Percentiles rank a stretch among this genome's conserved stretches.
Conservation (phyloP, 1,140 invertebrate genomes). For the Drosophila bocki region DNA sequence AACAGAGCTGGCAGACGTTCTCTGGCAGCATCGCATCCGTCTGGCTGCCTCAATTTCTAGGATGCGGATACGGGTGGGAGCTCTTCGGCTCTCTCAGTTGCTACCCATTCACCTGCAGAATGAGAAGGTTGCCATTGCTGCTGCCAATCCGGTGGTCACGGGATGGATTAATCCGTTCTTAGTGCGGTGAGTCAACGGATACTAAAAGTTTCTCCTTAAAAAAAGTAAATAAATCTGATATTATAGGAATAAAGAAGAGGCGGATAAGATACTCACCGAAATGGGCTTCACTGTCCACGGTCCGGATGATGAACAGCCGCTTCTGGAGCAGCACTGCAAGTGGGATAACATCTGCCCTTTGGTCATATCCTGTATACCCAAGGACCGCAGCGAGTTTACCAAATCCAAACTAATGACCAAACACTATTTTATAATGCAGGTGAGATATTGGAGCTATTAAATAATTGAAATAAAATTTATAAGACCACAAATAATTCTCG, state of each 20-base stretch:
- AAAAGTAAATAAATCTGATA: not conserved
- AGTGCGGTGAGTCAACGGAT: constrained; percentile 86
- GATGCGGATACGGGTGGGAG: constrained; percentile 89
- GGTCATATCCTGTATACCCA: constrained; percentile 88
- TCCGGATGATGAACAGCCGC: constrained; percentile 63
- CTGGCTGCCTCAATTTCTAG: constrained; percentile 90
- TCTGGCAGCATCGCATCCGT: constrained; percentile 88
- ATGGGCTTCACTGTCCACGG: constrained; percentile 79
- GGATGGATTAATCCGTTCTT: constrained; percentile 92
- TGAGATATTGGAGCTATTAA: constrained; percentile 58
- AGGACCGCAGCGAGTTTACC: constrained; percentile 74
- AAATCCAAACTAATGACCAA: constrained; percentile 87
- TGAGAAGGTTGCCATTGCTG: constrained; percentile 87
- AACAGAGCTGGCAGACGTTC: constrained; percentile 86
- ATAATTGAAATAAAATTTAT: too few relatives aligned
- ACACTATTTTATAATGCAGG: constrained; percentile 86
- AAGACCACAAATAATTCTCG: not conserved
- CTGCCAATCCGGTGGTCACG: constrained; percentile 88
- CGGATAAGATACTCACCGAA: constrained; percentile 57
- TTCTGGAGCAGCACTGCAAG: constrained; percentile 87
- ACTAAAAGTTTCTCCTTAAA: accelerated
- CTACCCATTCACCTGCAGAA: constrained; percentile 89
- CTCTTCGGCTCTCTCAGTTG: constrained; percentile 88
- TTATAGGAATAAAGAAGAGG: constrained; percentile 67
- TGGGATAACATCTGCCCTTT: constrained; percentile 90